Evolutionary conservation across 2,888 invertebrate species (phyloP).

Genomic region (Melieria crassipennis): DNA sequence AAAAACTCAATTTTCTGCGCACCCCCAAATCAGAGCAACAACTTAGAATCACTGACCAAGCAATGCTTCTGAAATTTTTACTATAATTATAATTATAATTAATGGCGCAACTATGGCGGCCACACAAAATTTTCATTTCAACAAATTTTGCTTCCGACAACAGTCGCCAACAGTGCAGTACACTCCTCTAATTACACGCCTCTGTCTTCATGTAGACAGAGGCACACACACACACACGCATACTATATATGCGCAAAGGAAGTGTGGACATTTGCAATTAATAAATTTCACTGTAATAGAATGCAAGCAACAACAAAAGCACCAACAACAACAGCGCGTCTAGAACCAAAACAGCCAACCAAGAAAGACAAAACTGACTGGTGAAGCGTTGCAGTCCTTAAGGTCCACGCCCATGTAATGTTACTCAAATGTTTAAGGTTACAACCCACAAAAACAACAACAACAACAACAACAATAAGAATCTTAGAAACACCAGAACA

Average conservation of each 20-base stretch:
- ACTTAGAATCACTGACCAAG: too few relatives aligned
- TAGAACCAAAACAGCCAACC: constrained; percentile 11
- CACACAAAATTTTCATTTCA: constrained; percentile 17
- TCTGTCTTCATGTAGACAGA: background rate
- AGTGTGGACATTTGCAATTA: constrained; percentile 58
- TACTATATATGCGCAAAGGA: constrained; percentile 16
- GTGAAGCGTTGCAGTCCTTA: background rate
- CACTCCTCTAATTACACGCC: constrained; percentile 25
- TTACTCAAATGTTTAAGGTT: too few relatives aligned
- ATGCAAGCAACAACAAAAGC: constrained; percentile 26
- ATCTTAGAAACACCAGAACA: too few relatives aligned
- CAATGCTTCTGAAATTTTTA: background rate
- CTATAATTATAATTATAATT: constrained; percentile 17
- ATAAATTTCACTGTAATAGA: constrained; percentile 48
- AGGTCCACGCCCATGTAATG: background rate
- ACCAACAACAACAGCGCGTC: constrained; percentile 42
- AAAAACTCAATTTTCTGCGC: background rate
- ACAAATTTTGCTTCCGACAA: constrained; percentile 26
- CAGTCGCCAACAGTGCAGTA: constrained; percentile 3
- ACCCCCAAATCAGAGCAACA: background rate
- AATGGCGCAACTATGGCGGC: constrained; percentile 14
- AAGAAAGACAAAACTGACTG: constrained; percentile 5
- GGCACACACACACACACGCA: background rate
- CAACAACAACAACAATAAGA: too few relatives aligned
- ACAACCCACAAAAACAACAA: too few relatives aligned